Conservation (phyloP, 64 coral and sea anemone genomes). For the Actinia equina region DNA sequence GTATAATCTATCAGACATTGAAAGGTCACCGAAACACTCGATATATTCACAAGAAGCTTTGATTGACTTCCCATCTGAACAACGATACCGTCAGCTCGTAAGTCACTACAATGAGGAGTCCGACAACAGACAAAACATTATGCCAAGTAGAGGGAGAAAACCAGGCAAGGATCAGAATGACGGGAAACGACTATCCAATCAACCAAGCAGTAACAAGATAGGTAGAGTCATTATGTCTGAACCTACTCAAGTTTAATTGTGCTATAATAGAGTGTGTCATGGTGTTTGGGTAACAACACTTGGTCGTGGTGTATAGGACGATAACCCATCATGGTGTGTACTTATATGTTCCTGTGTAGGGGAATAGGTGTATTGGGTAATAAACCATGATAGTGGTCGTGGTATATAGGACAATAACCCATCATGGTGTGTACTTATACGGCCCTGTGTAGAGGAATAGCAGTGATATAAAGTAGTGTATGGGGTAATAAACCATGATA, state of each 20-base stretch:
- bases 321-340: not conserved
- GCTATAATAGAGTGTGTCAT: not conserved
- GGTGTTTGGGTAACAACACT: too few relatives aligned
- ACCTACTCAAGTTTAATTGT: conserved; percentile 39
- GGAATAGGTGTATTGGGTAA: not conserved
- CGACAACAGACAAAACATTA: not conserved
- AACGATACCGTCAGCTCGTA: conserved; percentile 60
- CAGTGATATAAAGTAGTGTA: not conserved
- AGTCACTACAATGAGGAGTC: conserved; percentile 40
- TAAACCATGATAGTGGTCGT: too few relatives aligned
- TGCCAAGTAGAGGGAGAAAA: conserved; percentile 33
- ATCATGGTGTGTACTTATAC: not conserved
- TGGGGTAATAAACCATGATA: too few relatives aligned
- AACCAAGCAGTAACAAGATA: conserved; percentile 23
- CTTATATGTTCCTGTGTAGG: not conserved
- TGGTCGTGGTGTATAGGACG: too few relatives aligned
- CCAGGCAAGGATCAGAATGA: conserved; percentile 16
- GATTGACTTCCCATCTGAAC: conserved; percentile 58
- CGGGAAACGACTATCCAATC: not conserved
- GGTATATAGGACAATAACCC: too few relatives aligned
- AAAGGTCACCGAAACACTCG: conserved; percentile 27
- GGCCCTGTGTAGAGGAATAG: not conserved
- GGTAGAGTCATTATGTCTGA: conserved; percentile 53
- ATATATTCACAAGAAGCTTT: conserved; percentile 46
- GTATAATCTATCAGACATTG: conserved; percentile 41